Percentiles rank a stretch among this genome's conserved stretches.
These are phyloP conservation scores for Falco punctatus DNA, from an alignment of 2,113 vertebrate species.

Conservation along the genomic window DNA sequence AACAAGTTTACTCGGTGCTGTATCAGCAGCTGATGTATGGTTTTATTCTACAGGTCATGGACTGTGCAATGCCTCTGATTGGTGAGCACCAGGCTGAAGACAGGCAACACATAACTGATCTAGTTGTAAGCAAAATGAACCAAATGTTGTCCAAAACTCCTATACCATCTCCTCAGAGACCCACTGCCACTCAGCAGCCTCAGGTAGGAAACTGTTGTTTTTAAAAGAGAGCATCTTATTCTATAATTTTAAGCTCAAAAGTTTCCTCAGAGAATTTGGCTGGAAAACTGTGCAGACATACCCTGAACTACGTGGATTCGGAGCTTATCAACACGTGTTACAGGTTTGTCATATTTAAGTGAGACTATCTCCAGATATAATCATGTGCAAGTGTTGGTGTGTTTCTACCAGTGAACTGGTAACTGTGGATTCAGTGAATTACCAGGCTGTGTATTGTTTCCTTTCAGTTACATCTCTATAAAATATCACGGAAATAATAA, in stretches of 20 bases:
- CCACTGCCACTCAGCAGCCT: slow-evolving; percentile 88
- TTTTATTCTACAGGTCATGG: slow-evolving; percentile 85
- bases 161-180: slow-evolving; percentile 86
- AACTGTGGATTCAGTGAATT: not conserved
- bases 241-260: not conserved
- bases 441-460: not conserved
- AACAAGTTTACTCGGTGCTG: not conserved
- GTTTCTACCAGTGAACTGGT: not conserved
- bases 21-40: not conserved
- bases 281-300: not conserved
- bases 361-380: not conserved
- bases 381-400: not conserved
- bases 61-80: slow-evolving; percentile 94
- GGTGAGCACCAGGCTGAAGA: slow-evolving; percentile 96
- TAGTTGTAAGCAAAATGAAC: slow-evolving; percentile 92
- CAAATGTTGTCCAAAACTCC: slow-evolving; percentile 84
- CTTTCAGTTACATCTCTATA: not conserved
- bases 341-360: not conserved
- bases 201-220: slow-evolving; percentile 79
- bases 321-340: not conserved
- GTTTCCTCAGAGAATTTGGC: not conserved
- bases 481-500: not conserved
- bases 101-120: slow-evolving; percentile 90
- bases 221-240: not conserved
- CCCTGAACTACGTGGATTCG: not conserved